A percentile compares a stretch with the other conserved stretches of the same genome.
Evolutionary conservation across 2,888 invertebrate species (phyloP).

Genomic region (Standfussiana lucernea): DNA sequence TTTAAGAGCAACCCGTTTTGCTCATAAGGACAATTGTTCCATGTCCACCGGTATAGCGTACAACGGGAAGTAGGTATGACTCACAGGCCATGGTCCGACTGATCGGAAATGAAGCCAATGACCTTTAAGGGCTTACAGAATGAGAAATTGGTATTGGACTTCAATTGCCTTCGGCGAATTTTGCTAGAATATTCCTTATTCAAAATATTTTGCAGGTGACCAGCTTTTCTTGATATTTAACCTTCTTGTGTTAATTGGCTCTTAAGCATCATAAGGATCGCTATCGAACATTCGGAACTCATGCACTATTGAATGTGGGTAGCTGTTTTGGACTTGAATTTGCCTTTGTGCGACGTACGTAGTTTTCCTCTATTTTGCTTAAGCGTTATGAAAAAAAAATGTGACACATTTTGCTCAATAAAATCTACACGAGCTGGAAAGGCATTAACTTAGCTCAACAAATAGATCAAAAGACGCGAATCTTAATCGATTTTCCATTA

Average conservation of each 20-base stretch:
- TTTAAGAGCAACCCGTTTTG: slow-evolving; percentile 41
- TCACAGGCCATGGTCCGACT: slow-evolving; percentile 49
- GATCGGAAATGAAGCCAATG: slow-evolving; percentile 59
- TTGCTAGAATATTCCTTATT: slow-evolving; percentile 10
- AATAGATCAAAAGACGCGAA: not conserved
- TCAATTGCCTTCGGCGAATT: slow-evolving; percentile 10
- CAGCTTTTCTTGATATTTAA: too few relatives aligned
- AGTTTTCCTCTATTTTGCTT: not conserved
- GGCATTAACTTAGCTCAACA: too few relatives aligned
- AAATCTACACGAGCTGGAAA: too few relatives aligned
- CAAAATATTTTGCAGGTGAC: not conserved
- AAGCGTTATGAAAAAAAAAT: too few relatives aligned
- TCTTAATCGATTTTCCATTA: slow-evolving; percentile 1
- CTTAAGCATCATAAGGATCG: too few relatives aligned
- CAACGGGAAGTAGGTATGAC: slow-evolving; percentile 63
- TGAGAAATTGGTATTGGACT: slow-evolving; percentile 31
- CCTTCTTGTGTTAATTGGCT: too few relatives aligned
- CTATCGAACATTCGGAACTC: too few relatives aligned
- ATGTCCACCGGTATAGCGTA: slow-evolving; percentile 57
- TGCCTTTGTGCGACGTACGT: too few relatives aligned
- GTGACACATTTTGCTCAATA: too few relatives aligned
- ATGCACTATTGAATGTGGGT: not conserved
- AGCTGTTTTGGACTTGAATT: not conserved
- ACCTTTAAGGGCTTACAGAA: slow-evolving; percentile 57
- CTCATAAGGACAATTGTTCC: slow-evolving; percentile 42